Conservation (phyloP, 2,113 vertebrate species). For the Psittacara wagleri region DNA sequence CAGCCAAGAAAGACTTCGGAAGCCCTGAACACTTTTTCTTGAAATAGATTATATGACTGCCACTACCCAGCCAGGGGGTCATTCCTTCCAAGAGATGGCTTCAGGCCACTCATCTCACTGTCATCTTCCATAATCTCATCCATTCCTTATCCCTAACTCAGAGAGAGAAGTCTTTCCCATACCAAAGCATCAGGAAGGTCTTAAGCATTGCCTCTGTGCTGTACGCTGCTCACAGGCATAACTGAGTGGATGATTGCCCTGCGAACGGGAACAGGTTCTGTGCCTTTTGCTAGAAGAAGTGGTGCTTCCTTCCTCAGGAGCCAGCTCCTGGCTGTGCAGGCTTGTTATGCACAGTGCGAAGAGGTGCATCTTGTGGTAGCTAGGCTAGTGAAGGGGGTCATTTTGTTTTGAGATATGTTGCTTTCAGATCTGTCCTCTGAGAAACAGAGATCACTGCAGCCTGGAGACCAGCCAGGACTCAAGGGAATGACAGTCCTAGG, state of each 20-base stretch:
- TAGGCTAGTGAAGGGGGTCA: neutral
- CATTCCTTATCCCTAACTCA: neutral
- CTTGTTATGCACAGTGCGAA: neutral
- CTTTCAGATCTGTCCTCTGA: neutral
- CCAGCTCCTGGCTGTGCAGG: neutral
- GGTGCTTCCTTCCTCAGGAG: neutral
- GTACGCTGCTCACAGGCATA: neutral
- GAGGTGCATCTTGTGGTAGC: neutral
- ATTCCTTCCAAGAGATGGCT: neutral
- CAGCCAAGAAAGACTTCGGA: neutral
- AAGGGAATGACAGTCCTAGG: neutral
- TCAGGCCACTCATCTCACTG: neutral
- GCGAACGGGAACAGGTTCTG: neutral
- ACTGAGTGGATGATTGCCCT: neutral
- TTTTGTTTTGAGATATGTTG: neutral
- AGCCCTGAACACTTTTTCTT: neutral
- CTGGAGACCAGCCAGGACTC: neutral
- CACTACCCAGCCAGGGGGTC: neutral
- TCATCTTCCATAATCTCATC: neutral
- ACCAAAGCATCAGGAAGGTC: neutral
- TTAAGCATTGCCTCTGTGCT: neutral
- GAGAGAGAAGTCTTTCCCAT: neutral
- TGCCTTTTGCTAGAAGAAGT: neutral
- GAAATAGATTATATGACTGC: neutral
- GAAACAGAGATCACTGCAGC: slow-evolving; percentile 26